A percentile compares a stretch with the other conserved stretches of the same genome.
phyloP scores from a whole-genome alignment of 1,140 invertebrate genomes.

The Amphibalanus amphitrite region DNA sequence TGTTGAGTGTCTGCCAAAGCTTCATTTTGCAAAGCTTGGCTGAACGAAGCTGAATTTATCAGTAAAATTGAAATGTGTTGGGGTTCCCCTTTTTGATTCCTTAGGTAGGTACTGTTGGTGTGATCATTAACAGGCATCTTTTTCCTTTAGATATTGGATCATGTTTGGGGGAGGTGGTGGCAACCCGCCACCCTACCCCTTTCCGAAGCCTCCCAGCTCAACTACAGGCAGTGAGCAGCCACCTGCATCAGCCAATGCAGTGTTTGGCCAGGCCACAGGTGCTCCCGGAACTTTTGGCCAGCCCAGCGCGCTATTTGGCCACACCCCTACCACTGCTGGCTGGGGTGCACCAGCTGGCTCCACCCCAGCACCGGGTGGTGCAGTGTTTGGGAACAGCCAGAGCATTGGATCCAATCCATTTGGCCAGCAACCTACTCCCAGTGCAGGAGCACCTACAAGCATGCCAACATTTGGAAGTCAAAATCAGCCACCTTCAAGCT shows the following conservation, averaged over 20 bases:
- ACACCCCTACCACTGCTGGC: neutral
- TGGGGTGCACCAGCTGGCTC: neutral
- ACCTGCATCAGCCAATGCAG: neutral
- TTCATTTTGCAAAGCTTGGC: no score
- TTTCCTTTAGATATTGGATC: neutral
- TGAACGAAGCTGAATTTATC: no score
- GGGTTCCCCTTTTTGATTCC: no score
- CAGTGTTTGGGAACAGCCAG: neutral
- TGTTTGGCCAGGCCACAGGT: neutral
- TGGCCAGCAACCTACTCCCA: no score
- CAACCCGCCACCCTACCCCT: neutral
- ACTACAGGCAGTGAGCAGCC: neutral
- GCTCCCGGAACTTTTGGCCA: neutral
- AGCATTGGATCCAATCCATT: no score
- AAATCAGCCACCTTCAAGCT: neutral
- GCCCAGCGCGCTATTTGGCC: neutral
- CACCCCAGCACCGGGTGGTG: neutral
- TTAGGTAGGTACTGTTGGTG: no score
- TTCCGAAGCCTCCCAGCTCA: neutral
- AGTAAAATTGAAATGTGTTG: no score
- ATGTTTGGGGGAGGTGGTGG: neutral
- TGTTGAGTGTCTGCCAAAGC: no score
- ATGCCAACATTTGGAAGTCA: no score
- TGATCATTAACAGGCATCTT: neutral
- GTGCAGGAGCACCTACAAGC: no score